These are phyloP conservation scores for Onychostruthus taczanowskii DNA, from an alignment of 2,113 vertebrate genomes.

Conservation along the genomic window DNA sequence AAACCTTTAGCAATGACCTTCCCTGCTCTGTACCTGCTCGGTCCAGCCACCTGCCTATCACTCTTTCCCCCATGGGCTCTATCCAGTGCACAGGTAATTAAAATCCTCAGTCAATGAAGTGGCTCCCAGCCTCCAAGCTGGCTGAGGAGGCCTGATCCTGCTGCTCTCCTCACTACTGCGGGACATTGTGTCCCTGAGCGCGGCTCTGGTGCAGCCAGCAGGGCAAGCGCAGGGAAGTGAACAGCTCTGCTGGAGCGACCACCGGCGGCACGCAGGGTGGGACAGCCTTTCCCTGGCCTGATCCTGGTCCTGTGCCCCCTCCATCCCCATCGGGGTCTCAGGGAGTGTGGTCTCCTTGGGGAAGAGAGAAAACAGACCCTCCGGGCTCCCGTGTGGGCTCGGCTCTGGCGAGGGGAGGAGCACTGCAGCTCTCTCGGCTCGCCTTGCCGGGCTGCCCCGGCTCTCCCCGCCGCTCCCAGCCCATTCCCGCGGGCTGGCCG, in stretches of 20 bases:
- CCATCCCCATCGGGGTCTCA: neutral
- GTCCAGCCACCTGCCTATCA: neutral
- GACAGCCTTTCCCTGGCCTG: neutral
- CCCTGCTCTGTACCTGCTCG: fast-evolving
- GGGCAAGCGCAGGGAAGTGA: neutral
- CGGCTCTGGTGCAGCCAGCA: fast-evolving
- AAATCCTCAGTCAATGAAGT: neutral
- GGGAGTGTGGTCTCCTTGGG: fast-evolving
- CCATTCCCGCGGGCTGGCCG: neutral
- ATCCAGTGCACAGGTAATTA: neutral
- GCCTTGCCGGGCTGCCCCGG: neutral
- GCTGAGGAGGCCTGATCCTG: neutral
- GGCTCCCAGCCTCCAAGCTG: neutral
- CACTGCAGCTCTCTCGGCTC: neutral
- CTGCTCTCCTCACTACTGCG: neutral
- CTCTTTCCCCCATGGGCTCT: neutral
- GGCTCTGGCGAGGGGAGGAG: neutral
- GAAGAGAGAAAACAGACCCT: neutral
- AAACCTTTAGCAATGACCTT: neutral
- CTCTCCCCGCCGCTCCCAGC: neutral
- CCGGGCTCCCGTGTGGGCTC: fast-evolving
- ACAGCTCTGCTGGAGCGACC: fast-evolving
- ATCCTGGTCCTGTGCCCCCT: neutral
- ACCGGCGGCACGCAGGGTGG: neutral
- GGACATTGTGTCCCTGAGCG: fast-evolving